These are phyloP conservation scores for Amiota communis DNA, from an alignment of 2,888 invertebrate genomes.

Conservation along the genomic window DNA sequence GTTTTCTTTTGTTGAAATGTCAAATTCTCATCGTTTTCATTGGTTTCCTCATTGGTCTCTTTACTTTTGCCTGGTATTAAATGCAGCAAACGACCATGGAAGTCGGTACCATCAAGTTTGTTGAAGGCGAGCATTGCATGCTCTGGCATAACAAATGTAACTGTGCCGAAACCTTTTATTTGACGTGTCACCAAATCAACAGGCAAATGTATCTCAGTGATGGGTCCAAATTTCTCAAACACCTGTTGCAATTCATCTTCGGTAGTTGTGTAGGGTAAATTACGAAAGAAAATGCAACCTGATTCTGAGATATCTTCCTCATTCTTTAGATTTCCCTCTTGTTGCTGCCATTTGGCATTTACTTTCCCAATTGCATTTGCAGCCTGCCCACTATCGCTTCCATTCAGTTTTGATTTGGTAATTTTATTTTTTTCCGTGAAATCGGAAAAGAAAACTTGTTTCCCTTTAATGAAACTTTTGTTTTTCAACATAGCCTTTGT, in stretches of 20 bases:
- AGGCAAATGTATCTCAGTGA: constrained; percentile 91
- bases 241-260: constrained; percentile 88
- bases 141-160: constrained; percentile 95
- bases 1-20: constrained; percentile 89
- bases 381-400: background rate
- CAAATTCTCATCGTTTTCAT: constrained; percentile 75
- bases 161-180: constrained; percentile 90
- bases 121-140: constrained; percentile 92
- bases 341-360: constrained; percentile 77
- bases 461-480: constrained; percentile 87
- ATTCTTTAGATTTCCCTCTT: constrained; percentile 78
- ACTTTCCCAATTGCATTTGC: constrained; percentile 44
- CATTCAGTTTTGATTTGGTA: constrained; percentile 60
- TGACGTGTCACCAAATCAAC: constrained; percentile 87
- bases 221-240: constrained; percentile 89
- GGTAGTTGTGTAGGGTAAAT: constrained; percentile 88
- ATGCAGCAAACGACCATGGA: constrained; percentile 95
- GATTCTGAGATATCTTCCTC: constrained; percentile 91
- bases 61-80: constrained; percentile 86
- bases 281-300: constrained; percentile 93
- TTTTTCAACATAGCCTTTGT: constrained; percentile 87
- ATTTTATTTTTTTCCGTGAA: constrained; percentile 74
- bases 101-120: constrained; percentile 90
- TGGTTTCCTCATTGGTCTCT: constrained; percentile 71
- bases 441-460: constrained; percentile 76